Evolutionary conservation across 2,888 invertebrate species (phyloP).

Genomic region (Eretmocerus hayati): DNA sequence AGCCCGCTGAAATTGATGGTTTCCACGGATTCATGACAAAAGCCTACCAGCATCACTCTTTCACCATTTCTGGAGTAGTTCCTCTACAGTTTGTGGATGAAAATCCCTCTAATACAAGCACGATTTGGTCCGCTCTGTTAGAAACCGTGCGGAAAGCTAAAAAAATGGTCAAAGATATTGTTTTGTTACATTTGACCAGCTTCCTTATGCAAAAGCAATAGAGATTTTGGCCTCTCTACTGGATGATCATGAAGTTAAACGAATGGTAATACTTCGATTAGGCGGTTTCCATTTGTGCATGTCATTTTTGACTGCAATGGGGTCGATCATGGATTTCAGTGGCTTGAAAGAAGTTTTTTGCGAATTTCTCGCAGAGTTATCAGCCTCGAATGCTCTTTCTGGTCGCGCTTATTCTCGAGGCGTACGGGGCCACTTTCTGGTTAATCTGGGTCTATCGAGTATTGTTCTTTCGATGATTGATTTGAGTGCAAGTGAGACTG

Average conservation of each 20-base stretch:
- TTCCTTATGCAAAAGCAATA: conserved; percentile 20
- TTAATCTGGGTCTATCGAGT: conserved; percentile 18
- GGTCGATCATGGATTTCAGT: conserved; percentile 25
- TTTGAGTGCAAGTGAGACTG: background rate
- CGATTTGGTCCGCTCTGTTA: conserved; percentile 18
- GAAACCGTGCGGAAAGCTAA: conserved; percentile 14
- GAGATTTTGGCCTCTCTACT: conserved; percentile 11
- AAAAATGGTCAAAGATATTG: conserved; percentile 10
- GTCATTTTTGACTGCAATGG: conserved; percentile 25
- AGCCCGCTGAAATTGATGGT: conserved; percentile 15
- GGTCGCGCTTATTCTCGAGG: conserved; percentile 23
- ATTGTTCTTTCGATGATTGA: conserved; percentile 3
- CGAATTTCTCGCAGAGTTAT: conserved; percentile 14
- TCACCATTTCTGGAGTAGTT: conserved; percentile 21
- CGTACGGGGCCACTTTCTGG: conserved; percentile 23
- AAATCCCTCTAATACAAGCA: conserved; percentile 19
- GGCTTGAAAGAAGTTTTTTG: conserved; percentile 20
- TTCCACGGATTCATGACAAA: conserved; percentile 38
- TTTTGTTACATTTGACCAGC: conserved; percentile 24
- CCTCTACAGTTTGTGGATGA: conserved; percentile 21
- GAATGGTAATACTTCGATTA: conserved; percentile 24
- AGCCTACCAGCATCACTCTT: conserved; percentile 25
- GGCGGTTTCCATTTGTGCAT: conserved; percentile 29
- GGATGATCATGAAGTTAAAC: conserved; percentile 8
- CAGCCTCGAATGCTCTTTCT: conserved; percentile 23